phyloP scores from a whole-genome alignment of 2,888 invertebrate genomes.

The Tenthredo mesomela region DNA sequence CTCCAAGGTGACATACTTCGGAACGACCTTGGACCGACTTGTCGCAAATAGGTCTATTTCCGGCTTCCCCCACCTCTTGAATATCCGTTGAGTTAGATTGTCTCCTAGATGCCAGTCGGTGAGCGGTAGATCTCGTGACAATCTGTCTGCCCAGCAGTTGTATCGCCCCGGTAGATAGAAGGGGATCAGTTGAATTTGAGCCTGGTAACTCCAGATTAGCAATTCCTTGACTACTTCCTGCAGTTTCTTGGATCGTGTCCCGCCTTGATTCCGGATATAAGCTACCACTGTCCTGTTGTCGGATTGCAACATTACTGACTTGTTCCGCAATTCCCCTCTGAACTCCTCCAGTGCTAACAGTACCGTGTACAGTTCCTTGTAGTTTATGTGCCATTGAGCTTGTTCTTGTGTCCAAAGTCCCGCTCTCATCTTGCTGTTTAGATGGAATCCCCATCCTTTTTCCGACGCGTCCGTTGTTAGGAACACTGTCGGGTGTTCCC shows the following conservation, averaged over 20 bases:
- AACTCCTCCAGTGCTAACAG: slow-evolving; percentile 27
- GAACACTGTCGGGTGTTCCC: slow-evolving; percentile 31
- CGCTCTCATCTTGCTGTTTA: slow-evolving; percentile 33
- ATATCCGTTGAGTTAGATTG: not conserved
- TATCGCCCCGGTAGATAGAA: slow-evolving; percentile 36
- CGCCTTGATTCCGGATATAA: slow-evolving; percentile 37
- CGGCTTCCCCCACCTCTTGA: slow-evolving; percentile 25
- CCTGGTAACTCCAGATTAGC: not conserved
- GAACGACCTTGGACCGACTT: slow-evolving; percentile 15
- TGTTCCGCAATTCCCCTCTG: slow-evolving; percentile 7
- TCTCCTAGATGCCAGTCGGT: slow-evolving; percentile 43
- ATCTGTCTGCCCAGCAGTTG: slow-evolving; percentile 50
- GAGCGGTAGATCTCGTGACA: slow-evolving; percentile 32
- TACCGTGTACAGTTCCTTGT: slow-evolving; percentile 48
- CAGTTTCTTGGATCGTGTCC: slow-evolving; percentile 23
- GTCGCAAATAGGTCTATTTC: slow-evolving; percentile 49
- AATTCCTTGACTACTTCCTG: slow-evolving; percentile 27
- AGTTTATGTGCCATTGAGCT: slow-evolving; percentile 46
- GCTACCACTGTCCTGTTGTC: slow-evolving; percentile 45
- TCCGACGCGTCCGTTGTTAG: slow-evolving; percentile 52
- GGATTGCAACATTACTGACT: slow-evolving; percentile 50
- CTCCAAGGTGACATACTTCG: slow-evolving; percentile 35
- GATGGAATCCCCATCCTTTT: slow-evolving; percentile 52
- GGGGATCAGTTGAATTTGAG: not conserved
- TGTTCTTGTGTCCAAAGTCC: slow-evolving; percentile 32